Evolutionary conservation across 2,113 vertebrate species (phyloP), one percentile per base, ranked within the genome.

Genomic region (Raja brachyura): DNA sequence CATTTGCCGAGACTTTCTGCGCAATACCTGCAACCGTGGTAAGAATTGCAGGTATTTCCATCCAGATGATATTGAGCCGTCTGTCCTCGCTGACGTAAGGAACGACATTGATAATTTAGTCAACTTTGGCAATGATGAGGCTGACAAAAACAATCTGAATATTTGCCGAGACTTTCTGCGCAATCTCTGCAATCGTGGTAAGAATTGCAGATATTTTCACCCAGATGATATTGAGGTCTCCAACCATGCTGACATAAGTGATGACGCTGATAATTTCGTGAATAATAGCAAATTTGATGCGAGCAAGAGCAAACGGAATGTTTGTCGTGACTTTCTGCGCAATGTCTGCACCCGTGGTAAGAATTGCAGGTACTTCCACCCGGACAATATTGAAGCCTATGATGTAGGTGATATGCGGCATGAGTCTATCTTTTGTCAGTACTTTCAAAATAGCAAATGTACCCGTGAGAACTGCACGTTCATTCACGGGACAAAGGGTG

Each of bases 391-490:
- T 7, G 98, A 99, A 93, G 98, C 83, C 56, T 88, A 88, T 61
- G 31, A 33, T 18, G 13, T 99, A 93, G 99, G 98, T 0, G 98
- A 99, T 86, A 97, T 98, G 94, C 99, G 99, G 96, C 99, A 99
- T 2, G 98, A 99, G 76, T 99, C 99, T 94, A 98, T 99, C 94
- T 99, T 99, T 95, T 99, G 99, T 95, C 98, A 99, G 56, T 98
- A 99, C 94, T 97, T 99, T 95, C 99, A 99, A 95, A 99, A 99
- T 95, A 99, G 98, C 94, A 98, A 99, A 94, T 99, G 99, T 13
- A 97, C 97, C 88, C 98, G 99, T 9, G 96, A 97, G 94, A 99
- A 97, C 95, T 99, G 98, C 95, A 97, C 98, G 94, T 99, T 99
- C 94, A 98, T 99, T 93, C 99, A 99, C 14, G 98, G 98, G 94